phyloP scores from a whole-genome alignment of 1,140 invertebrate genomes.

The Drosophila asahinai region DNA sequence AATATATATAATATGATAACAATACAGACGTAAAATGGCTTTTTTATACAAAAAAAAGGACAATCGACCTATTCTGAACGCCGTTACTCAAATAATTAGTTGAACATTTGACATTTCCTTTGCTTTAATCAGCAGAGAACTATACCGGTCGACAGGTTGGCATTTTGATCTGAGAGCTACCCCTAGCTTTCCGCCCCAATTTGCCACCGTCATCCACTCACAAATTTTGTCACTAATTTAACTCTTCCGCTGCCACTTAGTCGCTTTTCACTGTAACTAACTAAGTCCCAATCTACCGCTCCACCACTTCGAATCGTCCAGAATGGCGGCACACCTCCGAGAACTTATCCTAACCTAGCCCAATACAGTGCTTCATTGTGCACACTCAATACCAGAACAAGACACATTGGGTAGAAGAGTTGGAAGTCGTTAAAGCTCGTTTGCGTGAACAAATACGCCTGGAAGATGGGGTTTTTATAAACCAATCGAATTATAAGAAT shows the following conservation, averaged over 20 bases:
- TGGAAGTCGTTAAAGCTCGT: no score
- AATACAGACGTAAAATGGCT: no score
- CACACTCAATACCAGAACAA: constrained; percentile 17
- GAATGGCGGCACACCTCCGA: constrained; percentile 29
- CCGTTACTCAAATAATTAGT: background rate
- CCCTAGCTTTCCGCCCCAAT: background rate
- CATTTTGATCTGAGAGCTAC: constrained; percentile 15
- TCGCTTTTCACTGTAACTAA: constrained; percentile 63
- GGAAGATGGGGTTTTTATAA: no score
- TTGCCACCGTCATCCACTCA: constrained; percentile 28
- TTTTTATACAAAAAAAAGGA: no score
- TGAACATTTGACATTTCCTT: background rate
- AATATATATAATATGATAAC: no score
- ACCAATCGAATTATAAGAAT: background rate
- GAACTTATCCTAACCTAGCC: constrained; percentile 37
- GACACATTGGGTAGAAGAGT: background rate
- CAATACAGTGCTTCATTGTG: constrained; percentile 39
- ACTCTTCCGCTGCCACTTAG: constrained; percentile 66
- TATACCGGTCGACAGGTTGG: background rate
- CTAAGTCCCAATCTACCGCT: constrained; percentile 43
- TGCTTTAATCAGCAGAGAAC: constrained; percentile 31
- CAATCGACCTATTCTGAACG: background rate
- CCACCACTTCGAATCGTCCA: constrained; percentile 6
- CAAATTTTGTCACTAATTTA: constrained; percentile 62
- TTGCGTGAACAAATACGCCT: no score